Evolutionary conservation across 1,140 invertebrate species (phyloP), one percentile per base, ranked within the genome.

Genomic region (Drosophila burlai): DNA sequence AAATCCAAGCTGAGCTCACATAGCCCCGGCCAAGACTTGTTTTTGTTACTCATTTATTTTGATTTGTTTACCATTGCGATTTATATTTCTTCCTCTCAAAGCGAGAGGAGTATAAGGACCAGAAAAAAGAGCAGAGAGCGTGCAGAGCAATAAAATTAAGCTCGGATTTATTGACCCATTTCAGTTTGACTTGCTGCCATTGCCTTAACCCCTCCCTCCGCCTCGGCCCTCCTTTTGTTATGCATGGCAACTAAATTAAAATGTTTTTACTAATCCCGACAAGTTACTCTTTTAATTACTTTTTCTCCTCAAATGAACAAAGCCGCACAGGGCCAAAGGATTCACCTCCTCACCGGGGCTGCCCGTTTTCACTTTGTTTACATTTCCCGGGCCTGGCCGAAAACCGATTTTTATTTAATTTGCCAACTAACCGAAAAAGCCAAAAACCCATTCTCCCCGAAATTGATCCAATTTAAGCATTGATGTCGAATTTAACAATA

Each of bases 41-140:
- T 76, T 90, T 90, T 90, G 85, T 85, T 90, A 90, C 85, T 90
- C 85, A 90, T 90, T 90, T 90, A 90, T 90, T 90, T 90, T 90
- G 85, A 90, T 90, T 90, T 90, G 85, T 90, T 90, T 90, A 90
- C 85, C 76, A 90, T 90, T 90, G 85, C 85, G 85, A 90, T 84
- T 90, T 90, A 90, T 90, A 90, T 90, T 89, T 87, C 73, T 89
- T 89, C 83, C 72, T 76, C 71, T 80, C 21, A 46, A 61, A 68
- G 55, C 47, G 42, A 29, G 43, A 18, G 63, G 18, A 18, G n/a
- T 7, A 16, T n/a, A 8, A 21, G 15, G 34, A 55, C 34, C 34
- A 38, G 54, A 46, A 36, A 61, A 52, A 74, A 58, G 71, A 74
- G 69, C 59, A 18, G 71, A 68, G 68, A 62, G 64, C 60, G 76